Evolutionary conservation across 1,140 invertebrate genomes (phyloP).

Genomic region (Drosophila triauraria): DNA sequence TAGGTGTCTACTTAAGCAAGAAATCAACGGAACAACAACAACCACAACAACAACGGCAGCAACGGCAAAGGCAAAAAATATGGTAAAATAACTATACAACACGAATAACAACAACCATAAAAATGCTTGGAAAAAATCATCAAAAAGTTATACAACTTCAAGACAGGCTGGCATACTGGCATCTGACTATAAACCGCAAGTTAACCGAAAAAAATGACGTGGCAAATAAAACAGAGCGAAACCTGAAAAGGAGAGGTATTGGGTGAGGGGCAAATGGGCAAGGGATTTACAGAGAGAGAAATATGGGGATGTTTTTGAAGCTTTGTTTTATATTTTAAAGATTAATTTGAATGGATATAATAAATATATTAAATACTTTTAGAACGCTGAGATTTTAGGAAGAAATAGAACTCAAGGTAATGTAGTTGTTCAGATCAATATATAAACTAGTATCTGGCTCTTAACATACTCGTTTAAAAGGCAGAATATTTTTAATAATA

Average conservation of each 20-base stretch:
- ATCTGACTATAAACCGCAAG: conserved; percentile 61
- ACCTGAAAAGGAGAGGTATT: conserved; percentile 37
- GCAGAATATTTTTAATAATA: no score
- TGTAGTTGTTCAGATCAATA: neutral
- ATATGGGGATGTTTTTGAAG: neutral
- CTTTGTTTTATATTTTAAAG: neutral
- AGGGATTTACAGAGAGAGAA: conserved; percentile 14
- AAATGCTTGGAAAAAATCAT: conserved; percentile 54
- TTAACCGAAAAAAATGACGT: conserved; percentile 73
- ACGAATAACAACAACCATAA: conserved; percentile 40
- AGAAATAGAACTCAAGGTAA: neutral
- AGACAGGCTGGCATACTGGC: conserved; percentile 49
- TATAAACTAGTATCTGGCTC: no score
- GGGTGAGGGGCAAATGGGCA: conserved; percentile 14
- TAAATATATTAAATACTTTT: neutral
- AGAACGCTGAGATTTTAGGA: neutral
- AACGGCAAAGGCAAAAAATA: conserved; percentile 7
- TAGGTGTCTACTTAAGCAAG: conserved; percentile 82
- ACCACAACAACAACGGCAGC: neutral
- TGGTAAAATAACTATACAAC: conserved; percentile 31
- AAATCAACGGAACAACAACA: conserved; percentile 46
- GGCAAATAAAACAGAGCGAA: conserved; percentile 80
- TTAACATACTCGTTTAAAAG: no score
- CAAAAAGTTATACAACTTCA: conserved; percentile 78
- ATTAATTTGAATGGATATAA: neutral